Evolutionary conservation across 2,797 vertebrate genomes (phyloP).

Genomic region (Acipenser oxyrinchus): DNA sequence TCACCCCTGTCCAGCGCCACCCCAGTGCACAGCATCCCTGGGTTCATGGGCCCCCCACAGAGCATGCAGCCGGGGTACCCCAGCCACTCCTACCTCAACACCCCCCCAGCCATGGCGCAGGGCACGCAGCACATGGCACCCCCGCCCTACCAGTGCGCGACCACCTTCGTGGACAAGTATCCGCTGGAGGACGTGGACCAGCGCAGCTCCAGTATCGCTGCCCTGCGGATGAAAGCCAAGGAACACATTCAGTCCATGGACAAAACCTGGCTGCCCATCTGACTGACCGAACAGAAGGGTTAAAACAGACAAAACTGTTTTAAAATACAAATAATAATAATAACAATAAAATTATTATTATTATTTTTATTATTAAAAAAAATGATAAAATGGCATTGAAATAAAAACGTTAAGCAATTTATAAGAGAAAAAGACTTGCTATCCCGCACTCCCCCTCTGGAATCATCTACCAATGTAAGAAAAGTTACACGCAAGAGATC

Average conservation of each 20-base stretch:
- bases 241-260: constrained; percentile 87
- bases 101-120: constrained; percentile 61
- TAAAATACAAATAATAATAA: not conserved
- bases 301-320: not conserved
- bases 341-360: not conserved
- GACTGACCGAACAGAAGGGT: constrained; percentile 22
- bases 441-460: no score
- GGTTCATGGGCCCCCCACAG: constrained; percentile 75
- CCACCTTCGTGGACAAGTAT: constrained; percentile 75
- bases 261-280: constrained; percentile 82
- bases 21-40: constrained; percentile 70
- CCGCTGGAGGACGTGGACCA: constrained; percentile 79
- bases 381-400: not conserved
- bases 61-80: constrained; percentile 70
- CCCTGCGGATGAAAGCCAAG: constrained; percentile 83
- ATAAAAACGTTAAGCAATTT: not conserved
- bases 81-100: constrained; percentile 68
- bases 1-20: constrained; percentile 74
- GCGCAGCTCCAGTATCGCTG: constrained; percentile 81
- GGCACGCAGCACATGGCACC: constrained; percentile 74
- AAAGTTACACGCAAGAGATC: no score
- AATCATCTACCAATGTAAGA: no score
- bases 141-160: constrained; percentile 71
- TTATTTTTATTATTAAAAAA: not conserved
- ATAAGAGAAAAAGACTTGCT: not conserved